Evolutionary conservation across 2,113 vertebrate genomes (phyloP), one percentile per base, ranked within the genome.

Genomic region (Myocastor coypus): DNA sequence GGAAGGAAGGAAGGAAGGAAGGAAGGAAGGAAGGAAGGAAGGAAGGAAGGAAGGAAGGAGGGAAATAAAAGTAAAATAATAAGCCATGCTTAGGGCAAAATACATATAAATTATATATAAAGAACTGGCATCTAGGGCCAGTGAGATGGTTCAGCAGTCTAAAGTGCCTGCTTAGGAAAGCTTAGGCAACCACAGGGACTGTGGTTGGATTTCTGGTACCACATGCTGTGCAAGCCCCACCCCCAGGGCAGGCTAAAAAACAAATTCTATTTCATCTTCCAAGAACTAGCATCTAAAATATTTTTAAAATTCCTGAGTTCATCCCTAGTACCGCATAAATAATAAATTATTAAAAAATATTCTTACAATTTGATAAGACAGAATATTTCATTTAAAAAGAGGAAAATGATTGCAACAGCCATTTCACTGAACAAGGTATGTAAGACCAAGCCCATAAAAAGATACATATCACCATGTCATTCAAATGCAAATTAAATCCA

Each of bases 401-500:
- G 68, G 40, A 11, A 88, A 85, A 91, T 89, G 34, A 95, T 83
- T 3, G 88, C 17, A 92, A 95, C 0, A 89, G 42, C 80, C 16
- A 92, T 92, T 87, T 90, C 34, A 90, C 46, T 19, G 78, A 66
- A 95, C 46, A 93, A 75, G 37, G 57, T 78, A 4, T 69, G 7
- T 17, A 28, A 7, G 34, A 90, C 66, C 69, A 88, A 77, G 24
- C 14, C 87, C 46, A 87, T 57, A 73, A 93, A 93, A 68, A 94
- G 52, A 87, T 80, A n/a, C 3, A 84, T 57, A 89, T 59, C 16
- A 83, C 42, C 52, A 87, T 50, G 90, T 52, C n/a, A 89, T 34
- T n/a, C 32, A 96, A 90, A 95, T 40, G 26, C 19, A 87, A 73
- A 92, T 94, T 91, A 94, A 66, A 83, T 34, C 19, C 55, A 40